Evolutionary conservation across 2,888 invertebrate species (phyloP).

Genomic region (Odontocolon sp.): DNA sequence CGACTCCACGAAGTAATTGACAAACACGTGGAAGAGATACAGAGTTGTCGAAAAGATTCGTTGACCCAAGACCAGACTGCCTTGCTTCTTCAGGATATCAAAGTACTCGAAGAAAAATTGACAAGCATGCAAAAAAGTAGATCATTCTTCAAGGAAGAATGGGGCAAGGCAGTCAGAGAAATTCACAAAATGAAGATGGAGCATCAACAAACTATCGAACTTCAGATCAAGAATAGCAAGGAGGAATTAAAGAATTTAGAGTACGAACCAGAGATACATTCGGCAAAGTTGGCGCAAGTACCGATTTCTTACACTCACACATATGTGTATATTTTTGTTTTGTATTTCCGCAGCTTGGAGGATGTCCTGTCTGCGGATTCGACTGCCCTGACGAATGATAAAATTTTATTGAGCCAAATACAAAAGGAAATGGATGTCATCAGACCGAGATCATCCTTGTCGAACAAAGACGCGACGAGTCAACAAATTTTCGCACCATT

Average conservation of each 20-base stretch:
- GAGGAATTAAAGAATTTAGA: constrained; percentile 75
- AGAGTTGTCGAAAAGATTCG: constrained; percentile 82
- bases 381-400: constrained; percentile 73
- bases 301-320: neutral
- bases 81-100: constrained; percentile 86
- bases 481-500: constrained; percentile 18
- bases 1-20: constrained; percentile 66
- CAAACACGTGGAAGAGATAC: constrained; percentile 71
- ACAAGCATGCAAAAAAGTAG: constrained; percentile 86
- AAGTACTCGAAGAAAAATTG: constrained; percentile 85
- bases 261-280: no score
- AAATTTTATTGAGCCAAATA: constrained; percentile 73
- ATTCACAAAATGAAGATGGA: constrained; percentile 85
- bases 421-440: constrained; percentile 76
- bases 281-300: no score
- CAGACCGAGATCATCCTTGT: constrained; percentile 67
- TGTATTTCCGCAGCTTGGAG: constrained; percentile 68
- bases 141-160: constrained; percentile 89
- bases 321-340: neutral
- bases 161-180: constrained; percentile 87
- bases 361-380: constrained; percentile 74
- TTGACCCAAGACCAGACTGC: constrained; percentile 86
- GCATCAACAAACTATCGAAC: constrained; percentile 82
- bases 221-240: constrained; percentile 82
- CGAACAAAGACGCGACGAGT: constrained; percentile 40